Evolutionary conservation across 2,113 vertebrate species (phyloP), one percentile per base, ranked within the genome.

Genomic region (Corythornis vintsioides): DNA sequence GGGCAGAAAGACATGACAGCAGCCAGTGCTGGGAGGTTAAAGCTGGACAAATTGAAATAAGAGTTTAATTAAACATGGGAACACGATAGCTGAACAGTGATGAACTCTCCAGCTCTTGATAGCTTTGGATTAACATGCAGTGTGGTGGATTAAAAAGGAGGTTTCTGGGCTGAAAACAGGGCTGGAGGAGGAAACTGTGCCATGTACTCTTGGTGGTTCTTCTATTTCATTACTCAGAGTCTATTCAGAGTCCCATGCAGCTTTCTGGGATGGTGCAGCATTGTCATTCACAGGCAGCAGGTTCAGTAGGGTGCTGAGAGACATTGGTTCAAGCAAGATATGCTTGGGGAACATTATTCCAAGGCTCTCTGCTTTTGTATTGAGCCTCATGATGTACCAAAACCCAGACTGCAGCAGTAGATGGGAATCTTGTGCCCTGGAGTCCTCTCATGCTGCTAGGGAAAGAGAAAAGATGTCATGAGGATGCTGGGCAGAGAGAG

Each of bases 81-180:
- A 31, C 48, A n/a, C 0, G 0, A 28, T 5, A 63, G 8, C 33
- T 0, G 1, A 67, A 11, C 40, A 59, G 22, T 33, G 61, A 22
- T 43, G 22, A 67, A 17, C 52, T 89, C 33, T 55, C 33, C 72
- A 35, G 50, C 47, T 71, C 82, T 77, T 24, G 10, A 26, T 29
- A n/a, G 33, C 56, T 79, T 57, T 45, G 16, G 29, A 43, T 55
- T 11, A 48, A 43, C 15, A 24, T 18, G 29, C 74, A 42, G 18
- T 9, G 21, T 14, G 28, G 24, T 29, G 72, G 29, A 29, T 31
- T 21, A 29, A 48, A 64, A n/a, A 63, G 61, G 16, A 65, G 29
- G 16, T 48, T 73, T 15, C 24, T 18, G 15, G 35, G n/a, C 33
- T 2, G 3, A 67, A n/a, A 86, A 29, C 35, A 42, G 59, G 28